Evolutionary conservation across 92 coral and sea anemone genomes (phyloP).

Genomic region (Actinernus sp.): DNA sequence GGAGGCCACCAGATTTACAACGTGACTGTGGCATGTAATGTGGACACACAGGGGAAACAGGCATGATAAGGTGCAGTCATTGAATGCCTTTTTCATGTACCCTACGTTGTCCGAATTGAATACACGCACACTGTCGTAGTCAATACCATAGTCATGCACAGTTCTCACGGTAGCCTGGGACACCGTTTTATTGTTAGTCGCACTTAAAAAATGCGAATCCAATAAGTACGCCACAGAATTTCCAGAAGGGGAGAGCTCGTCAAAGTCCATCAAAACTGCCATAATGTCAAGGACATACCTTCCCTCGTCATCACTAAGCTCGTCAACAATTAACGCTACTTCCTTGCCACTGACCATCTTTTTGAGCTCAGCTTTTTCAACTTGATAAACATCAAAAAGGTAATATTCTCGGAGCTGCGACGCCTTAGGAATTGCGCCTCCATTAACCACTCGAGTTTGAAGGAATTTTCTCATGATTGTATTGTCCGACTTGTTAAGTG

Average conservation of each 20-base stretch:
- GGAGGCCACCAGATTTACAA: constrained; percentile 67
- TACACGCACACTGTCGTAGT: constrained; percentile 57
- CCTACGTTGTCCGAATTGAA: constrained; percentile 72
- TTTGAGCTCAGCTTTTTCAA: constrained; percentile 45
- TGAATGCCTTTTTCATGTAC: constrained; percentile 75
- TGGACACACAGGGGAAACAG: constrained; percentile 54
- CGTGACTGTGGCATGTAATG: constrained; percentile 71
- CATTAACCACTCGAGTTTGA: constrained; percentile 41
- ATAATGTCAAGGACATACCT: constrained; percentile 22
- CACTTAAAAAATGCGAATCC: constrained; percentile 7
- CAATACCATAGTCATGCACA: constrained; percentile 27
- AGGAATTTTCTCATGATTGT: constrained; percentile 30
- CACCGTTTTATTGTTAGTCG: constrained; percentile 18
- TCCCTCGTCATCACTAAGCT: constrained; percentile 65
- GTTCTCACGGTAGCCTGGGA: constrained; percentile 9
- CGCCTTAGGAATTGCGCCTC: constrained; percentile 54
- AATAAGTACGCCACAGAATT: constrained; percentile 5
- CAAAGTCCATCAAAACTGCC: constrained; percentile 15
- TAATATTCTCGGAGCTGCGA: constrained; percentile 65
- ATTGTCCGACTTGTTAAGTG: constrained; percentile 62
- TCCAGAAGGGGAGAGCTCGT: constrained; percentile 9
- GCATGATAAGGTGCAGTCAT: constrained; percentile 52
- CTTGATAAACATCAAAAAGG: constrained; percentile 49
- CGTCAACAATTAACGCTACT: constrained; percentile 53
- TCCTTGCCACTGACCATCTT: constrained; percentile 17